Conservation (phyloP, 2,797 vertebrate genomes). For the Amphiprion clarkii region DNA sequence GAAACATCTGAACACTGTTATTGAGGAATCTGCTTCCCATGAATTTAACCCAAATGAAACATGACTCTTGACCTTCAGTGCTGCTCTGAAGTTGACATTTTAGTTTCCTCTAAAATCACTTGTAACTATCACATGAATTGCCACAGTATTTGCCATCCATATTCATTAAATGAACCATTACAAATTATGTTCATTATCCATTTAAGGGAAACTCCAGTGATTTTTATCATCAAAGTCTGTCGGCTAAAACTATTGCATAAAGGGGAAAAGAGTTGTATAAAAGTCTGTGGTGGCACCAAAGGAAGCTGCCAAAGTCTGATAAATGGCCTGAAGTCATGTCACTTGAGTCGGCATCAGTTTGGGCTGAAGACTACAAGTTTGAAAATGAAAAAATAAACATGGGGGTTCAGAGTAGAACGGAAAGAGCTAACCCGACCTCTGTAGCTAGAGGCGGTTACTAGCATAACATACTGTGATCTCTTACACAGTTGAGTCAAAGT, state of each 20-base stretch:
- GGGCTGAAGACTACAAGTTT: not conserved
- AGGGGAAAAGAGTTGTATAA: too few species aligned
- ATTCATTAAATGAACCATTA: constrained; percentile 1
- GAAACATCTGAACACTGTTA: too few species aligned
- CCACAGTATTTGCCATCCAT: not conserved
- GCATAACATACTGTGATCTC: not conserved
- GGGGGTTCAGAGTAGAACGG: not conserved
- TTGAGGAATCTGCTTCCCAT: too few species aligned
- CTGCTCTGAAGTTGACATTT: not conserved
- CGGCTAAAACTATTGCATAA: too few species aligned
- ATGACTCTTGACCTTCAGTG: too few species aligned
- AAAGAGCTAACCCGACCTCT: not conserved
- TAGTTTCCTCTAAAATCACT: not conserved
- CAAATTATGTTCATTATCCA: not conserved
- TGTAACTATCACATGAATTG: not conserved
- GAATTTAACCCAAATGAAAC: too few species aligned
- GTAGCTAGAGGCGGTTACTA: not conserved
- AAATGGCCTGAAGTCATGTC: constrained; percentile 6
- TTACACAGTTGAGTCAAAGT: not conserved
- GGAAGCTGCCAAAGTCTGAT: not conserved
- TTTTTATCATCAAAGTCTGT: too few species aligned
- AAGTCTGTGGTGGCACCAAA: not conserved
- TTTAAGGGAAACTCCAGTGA: not conserved
- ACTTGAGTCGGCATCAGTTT: constrained; percentile 3
- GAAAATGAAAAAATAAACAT: not conserved